Conservation (phyloP, 35 echinoderm and acorn worm genomes). For the Holothuria glaberrima region DNA sequence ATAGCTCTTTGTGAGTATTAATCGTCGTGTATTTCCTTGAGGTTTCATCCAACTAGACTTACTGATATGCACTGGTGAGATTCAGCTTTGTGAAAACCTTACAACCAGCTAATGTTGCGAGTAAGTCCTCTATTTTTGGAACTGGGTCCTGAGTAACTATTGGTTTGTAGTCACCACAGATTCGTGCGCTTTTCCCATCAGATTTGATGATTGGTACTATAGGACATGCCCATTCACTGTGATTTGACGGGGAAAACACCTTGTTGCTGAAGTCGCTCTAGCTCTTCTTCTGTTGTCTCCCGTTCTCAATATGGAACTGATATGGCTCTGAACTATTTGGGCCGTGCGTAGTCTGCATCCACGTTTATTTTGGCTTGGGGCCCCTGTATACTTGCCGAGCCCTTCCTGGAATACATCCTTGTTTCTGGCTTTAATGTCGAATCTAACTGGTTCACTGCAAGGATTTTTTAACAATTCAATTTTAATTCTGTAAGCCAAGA, state of each 20-base stretch:
- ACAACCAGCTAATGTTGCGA: conserved; percentile 62
- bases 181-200: conserved; percentile 49
- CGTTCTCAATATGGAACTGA: conserved; percentile 53
- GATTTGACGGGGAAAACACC: conserved; percentile 59
- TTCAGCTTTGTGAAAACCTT: conserved; percentile 62
- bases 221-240: conserved; percentile 32
- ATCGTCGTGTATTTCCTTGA: conserved; percentile 61
- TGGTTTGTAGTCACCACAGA: conserved; percentile 57
- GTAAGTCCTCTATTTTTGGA: conserved; percentile 55
- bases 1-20: conserved; percentile 64
- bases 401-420: background rate
- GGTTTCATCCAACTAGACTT: conserved; percentile 65
- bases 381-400: background rate
- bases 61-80: conserved; percentile 58
- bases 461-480: background rate
- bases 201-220: conserved; percentile 44
- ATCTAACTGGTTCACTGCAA: background rate
- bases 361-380: background rate
- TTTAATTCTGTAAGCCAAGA: conserved; percentile 5
- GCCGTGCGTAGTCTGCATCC: background rate
- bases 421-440: background rate
- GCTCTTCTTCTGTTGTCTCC: conserved; percentile 47
- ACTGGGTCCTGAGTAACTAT: conserved; percentile 52
- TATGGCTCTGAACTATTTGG: background rate
- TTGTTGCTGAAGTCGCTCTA: conserved; percentile 8